Percentiles rank a stretch among this genome's conserved stretches.
These are phyloP conservation scores for Microplitis demolitor DNA, from an alignment of 1,140 invertebrate species.

Conservation along the genomic window DNA sequence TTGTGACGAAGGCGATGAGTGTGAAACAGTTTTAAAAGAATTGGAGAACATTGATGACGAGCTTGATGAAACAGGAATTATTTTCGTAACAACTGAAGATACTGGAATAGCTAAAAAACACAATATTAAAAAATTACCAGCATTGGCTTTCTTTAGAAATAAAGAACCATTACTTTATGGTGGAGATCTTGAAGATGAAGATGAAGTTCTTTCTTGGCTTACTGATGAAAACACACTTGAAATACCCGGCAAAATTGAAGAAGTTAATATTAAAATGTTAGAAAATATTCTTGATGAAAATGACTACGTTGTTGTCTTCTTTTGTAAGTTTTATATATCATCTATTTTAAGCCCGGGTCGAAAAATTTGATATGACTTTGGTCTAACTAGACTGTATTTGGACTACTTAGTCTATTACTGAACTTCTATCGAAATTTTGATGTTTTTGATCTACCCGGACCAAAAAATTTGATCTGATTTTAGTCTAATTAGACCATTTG, in stretches of 20 bases:
- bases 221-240: constrained; percentile 91
- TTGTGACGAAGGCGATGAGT: constrained; percentile 85
- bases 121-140: constrained; percentile 82
- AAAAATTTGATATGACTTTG: no score
- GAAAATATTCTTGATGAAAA: constrained; percentile 89
- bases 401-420: no score
- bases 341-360: neutral
- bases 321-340: constrained; percentile 72
- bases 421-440: no score
- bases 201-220: constrained; percentile 88
- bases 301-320: constrained; percentile 88
- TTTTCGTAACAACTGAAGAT: constrained; percentile 93
- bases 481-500: no score
- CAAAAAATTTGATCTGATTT: no score
- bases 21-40: constrained; percentile 82
- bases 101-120: constrained; percentile 80
- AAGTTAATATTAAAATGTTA: constrained; percentile 90
- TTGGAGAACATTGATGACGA: constrained; percentile 94
- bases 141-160: constrained; percentile 89
- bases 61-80: constrained; percentile 89
- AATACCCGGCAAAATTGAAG: constrained; percentile 91
- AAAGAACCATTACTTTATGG: constrained; percentile 82
- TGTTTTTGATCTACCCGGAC: no score
- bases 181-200: constrained; percentile 88
- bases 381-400: no score